Percentiles rank a stretch among this genome's conserved stretches.
These are phyloP conservation scores for Dolichomitus sp. DNA, from an alignment of 2,888 invertebrate species.

Conservation along the genomic window DNA sequence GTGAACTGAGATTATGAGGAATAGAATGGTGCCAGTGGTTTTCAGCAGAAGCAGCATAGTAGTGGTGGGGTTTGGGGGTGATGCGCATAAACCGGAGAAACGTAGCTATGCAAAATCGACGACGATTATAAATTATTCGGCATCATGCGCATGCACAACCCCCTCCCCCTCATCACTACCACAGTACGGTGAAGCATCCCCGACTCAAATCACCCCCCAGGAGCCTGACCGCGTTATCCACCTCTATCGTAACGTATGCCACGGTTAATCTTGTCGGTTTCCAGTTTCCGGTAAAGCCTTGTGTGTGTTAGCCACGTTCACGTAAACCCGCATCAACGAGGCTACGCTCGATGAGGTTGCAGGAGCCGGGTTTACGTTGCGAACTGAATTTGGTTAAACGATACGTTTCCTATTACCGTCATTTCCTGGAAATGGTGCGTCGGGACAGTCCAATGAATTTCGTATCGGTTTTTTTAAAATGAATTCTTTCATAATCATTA, in stretches of 20 bases:
- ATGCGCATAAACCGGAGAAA: not conserved
- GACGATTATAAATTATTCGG: conserved; percentile 61
- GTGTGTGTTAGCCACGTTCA: conserved; percentile 8
- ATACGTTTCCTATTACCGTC: conserved; percentile 23
- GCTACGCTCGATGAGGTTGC: conserved; percentile 3
- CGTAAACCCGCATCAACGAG: conserved; percentile 23
- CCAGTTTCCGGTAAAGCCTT: conserved; percentile 37
- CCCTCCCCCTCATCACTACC: not conserved
- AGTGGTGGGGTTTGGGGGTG: not conserved
- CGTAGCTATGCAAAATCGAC: conserved; percentile 41
- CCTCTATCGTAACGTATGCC: conserved; percentile 33
- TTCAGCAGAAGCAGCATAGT: not conserved
- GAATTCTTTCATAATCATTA: not conserved
- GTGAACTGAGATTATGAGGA: conserved; percentile 10
- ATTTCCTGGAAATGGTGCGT: not conserved
- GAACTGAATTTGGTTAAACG: conserved; percentile 30
- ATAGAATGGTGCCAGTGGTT: not conserved
- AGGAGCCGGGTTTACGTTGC: conserved; percentile 1
- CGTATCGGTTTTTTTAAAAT: not conserved
- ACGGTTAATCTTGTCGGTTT: conserved; percentile 58
- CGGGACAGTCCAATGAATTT: not conserved
- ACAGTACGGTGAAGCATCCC: conserved; percentile 5
- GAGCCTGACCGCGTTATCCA: conserved; percentile 31
- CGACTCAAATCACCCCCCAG: conserved; percentile 38
- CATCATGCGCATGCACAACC: conserved; percentile 25